Conservation (phyloP, 2,113 vertebrate species). For the Gobius niger region DNA sequence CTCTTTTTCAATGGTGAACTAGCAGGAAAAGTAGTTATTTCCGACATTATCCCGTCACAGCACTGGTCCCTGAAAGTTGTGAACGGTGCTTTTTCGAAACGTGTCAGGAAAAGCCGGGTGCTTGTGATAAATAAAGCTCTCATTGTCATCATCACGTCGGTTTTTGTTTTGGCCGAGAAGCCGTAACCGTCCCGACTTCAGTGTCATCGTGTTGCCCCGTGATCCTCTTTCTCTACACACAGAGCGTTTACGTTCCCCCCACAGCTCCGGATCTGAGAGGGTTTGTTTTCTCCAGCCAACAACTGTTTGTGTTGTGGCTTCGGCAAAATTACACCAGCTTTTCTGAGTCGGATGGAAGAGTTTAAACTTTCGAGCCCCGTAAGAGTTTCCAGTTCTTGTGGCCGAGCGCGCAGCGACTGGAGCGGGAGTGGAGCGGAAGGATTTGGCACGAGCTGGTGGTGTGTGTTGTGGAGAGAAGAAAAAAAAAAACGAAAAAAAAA, state of each 20-base stretch:
- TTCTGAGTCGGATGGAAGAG: conserved; percentile 38
- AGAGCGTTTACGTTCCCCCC: conserved; percentile 2
- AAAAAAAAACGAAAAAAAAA: background rate
- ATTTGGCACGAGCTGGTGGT: conserved; percentile 37
- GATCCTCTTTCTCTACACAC: conserved; percentile 5
- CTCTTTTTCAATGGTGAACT: no score
- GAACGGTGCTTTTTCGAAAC: no score
- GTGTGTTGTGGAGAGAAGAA: conserved; percentile 56
- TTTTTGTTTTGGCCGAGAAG: background rate
- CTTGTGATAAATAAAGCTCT: no score
- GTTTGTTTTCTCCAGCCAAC: conserved; percentile 31
- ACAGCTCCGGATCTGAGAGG: conserved; percentile 9
- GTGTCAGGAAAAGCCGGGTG: no score
- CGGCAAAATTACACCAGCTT: conserved; percentile 49
- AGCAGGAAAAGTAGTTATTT: no score
- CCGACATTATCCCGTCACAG: no score
- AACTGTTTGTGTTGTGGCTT: conserved; percentile 39
- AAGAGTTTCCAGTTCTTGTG: conserved; percentile 54
- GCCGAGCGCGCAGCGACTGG: conserved; percentile 37
- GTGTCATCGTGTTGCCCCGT: background rate
- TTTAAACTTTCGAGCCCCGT: conserved; percentile 34
- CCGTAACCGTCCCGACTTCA: background rate
- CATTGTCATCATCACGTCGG: background rate
- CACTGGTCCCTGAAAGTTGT: no score
- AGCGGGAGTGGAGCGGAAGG: conserved; percentile 44